phyloP scores from a whole-genome alignment of 2,797 vertebrate genomes.

The Helicolenus hilgendorfi region DNA sequence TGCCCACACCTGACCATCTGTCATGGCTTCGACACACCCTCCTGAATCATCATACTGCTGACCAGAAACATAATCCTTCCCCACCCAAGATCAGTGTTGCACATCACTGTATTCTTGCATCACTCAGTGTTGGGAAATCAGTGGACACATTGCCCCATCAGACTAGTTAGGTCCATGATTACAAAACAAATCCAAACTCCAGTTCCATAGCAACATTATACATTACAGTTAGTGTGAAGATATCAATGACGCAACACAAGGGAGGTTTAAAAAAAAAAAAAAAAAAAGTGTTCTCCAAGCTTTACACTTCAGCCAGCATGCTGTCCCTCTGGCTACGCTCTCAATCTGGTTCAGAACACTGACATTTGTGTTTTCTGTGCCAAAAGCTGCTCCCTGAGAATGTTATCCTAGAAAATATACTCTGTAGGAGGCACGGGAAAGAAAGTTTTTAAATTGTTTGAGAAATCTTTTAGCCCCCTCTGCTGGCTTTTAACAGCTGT shows the following conservation, averaged over 20 bases:
- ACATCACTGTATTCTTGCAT: neutral
- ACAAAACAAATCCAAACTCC: neutral
- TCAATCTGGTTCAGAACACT: neutral
- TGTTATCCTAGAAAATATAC: conserved; percentile 16
- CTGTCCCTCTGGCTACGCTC: neutral
- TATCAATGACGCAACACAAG: neutral
- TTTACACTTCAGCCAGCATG: neutral
- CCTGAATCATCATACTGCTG: neutral
- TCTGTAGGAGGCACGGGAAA: neutral
- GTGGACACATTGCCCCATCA: neutral
- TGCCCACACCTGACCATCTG: neutral
- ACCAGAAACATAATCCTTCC: neutral
- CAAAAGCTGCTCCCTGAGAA: conserved; percentile 12
- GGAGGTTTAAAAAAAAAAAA: neutral
- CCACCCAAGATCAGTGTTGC: neutral
- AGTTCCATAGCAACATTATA: neutral
- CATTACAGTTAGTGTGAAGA: neutral
- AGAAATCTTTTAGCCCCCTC: conserved; percentile 78
- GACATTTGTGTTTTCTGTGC: conserved; percentile 13
- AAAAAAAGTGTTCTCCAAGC: neutral
- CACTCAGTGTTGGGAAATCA: neutral
- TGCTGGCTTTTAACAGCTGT: conserved; percentile 62
- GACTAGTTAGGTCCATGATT: neutral
- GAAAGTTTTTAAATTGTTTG: neutral
- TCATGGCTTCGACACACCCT: neutral